Conservation (phyloP, 37 sponge, comb jelly and placozoan species). For the Beroe ovata region DNA sequence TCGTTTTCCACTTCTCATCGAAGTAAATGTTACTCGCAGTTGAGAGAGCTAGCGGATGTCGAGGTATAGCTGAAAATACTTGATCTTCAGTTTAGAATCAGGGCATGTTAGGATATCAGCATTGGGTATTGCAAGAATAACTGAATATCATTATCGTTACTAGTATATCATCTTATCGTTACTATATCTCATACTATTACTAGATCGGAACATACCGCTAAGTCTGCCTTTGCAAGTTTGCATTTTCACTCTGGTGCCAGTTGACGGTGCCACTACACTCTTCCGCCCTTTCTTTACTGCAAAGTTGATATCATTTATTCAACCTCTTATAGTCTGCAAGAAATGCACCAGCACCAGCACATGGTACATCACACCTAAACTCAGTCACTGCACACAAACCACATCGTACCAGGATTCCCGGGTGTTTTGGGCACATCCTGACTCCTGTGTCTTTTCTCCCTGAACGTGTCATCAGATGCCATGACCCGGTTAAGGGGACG, state of each 20-base stretch:
- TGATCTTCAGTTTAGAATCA: not conserved
- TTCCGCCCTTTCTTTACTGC: not conserved
- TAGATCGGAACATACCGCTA: not conserved
- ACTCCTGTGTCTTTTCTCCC: constrained; percentile 51
- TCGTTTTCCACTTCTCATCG: constrained; percentile 85
- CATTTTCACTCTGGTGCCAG: constrained; percentile 19
- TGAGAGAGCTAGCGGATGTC: constrained; percentile 53
- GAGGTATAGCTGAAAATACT: constrained; percentile 18
- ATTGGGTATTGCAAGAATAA: too few species aligned
- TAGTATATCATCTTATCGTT: too few species aligned
- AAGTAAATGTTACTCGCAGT: constrained; percentile 70
- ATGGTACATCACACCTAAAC: too few species aligned
- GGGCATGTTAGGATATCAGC: too few species aligned
- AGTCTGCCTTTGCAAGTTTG: not conserved
- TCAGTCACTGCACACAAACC: too few species aligned
- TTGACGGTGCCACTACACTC: not conserved
- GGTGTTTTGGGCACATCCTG: constrained; percentile 51
- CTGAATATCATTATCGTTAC: too few species aligned
- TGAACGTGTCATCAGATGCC: constrained; percentile 6
- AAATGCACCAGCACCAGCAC: too few species aligned
- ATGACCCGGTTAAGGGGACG: constrained; percentile 30
- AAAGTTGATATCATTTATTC: too few species aligned
- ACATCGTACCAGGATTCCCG: not conserved
- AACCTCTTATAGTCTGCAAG: too few species aligned
- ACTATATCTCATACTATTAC: too few species aligned